Evolutionary conservation across 2,113 vertebrate species (phyloP), one percentile per base, ranked within the genome.

Genomic region (Gobius niger): DNA sequence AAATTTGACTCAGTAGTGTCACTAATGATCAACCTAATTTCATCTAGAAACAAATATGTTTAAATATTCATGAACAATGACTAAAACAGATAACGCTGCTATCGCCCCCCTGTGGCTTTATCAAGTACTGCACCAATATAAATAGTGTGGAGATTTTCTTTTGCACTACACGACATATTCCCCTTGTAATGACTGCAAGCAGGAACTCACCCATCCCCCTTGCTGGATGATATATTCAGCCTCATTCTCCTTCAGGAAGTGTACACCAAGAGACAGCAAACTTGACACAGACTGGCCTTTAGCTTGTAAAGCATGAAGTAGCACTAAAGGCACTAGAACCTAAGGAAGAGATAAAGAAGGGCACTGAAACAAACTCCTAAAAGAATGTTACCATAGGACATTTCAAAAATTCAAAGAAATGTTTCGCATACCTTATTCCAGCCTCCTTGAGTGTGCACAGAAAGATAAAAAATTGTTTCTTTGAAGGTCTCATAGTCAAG

Each of bases 191-290:
- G 34, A 47, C n/a, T 3, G 7, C 9, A 0, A 16, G 44, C 13
- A 24, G 57, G 56, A 72, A 89, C 96, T 93, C 93, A 99, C 97
- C 96, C 96, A 98, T 94, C 97, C 96, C 41, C 97, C 96, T 75
- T 96, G 95, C 67, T 95, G 94, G 67, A 95, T 91, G 84, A 99
- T 94, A 83, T 90, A 95, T 65, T 94, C 93, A 0, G 94, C 91
- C 54, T 92, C 91, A 6, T 78, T 85, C 65, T 99, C 96, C 79
- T 98, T 94, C 40, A 99, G 85, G 51, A 94, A 96, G 0, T 82
- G 93, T 66, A 96, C 91, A 0, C 96, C 96, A 0, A 96, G 88
- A 61, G 94, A 86, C 41, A 96, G 59, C 65, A 98, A 89, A 0
- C 87, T 68, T 0, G 85, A 71, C 80, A 97, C 68, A 0, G 93